A percentile compares a stretch with the other conserved stretches of the same genome.
Conservation (phyloP, 2,113 vertebrate genomes). For the Lepisosteus osseus region DNA sequence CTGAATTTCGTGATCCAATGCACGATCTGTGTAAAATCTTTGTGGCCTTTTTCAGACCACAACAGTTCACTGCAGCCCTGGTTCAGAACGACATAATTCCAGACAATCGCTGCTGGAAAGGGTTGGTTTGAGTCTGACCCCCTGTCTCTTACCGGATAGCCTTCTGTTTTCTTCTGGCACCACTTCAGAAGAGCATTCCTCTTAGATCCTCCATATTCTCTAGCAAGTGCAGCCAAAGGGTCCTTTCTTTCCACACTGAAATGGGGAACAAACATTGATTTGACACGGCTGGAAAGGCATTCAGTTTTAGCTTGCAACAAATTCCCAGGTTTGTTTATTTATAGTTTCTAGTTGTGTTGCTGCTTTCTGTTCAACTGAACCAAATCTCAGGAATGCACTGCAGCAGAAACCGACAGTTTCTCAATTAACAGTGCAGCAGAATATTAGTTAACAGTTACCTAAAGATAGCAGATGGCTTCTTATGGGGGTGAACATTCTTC, state of each 20-base stretch:
- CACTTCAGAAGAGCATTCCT: conserved; percentile 94
- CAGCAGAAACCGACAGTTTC: too few species aligned
- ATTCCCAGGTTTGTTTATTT: neutral
- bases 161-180: conserved; percentile 97
- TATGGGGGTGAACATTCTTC: too few species aligned
- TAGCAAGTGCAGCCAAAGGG: conserved; percentile 87
- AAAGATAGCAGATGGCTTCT: too few species aligned
- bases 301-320: neutral
- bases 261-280: conserved; percentile 47
- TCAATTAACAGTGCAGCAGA: too few species aligned
- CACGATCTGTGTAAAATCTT: too few species aligned
- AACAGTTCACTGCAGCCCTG: neutral
- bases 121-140: conserved; percentile 12
- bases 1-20: too few species aligned
- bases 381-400: too few species aligned
- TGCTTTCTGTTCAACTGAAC: too few species aligned
- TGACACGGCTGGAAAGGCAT: conserved; percentile 22
- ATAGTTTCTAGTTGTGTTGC: too few species aligned
- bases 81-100: conserved; percentile 1
- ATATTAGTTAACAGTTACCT: too few species aligned
- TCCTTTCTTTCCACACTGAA: conserved; percentile 94
- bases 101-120: conserved; percentile 16
- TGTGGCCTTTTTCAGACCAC: too few species aligned
- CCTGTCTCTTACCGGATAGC: conserved; percentile 83
- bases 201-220: conserved; percentile 94